Base-by-base conservation (phyloP, 2,888 invertebrate species). In the Sclerodermus sp. region DNA sequence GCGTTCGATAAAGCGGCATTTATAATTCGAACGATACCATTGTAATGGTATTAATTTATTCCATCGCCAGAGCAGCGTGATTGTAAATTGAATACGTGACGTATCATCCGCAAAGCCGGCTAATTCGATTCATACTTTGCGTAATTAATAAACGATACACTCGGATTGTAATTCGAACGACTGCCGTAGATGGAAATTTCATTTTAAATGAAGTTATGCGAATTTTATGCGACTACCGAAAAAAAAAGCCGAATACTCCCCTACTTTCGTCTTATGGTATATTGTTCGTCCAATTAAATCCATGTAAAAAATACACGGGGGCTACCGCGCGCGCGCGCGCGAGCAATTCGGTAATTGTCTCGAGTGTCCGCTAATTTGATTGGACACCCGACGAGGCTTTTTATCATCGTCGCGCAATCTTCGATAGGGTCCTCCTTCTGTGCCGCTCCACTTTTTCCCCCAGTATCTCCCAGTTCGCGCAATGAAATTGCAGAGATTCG, bases 31-130 rank as follows among this genome's bases (percentile, higher is more conserved):
- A 59, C 63, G 65, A 64, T 23, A 23, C 60, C 58, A 61, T 62
- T 65, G 68, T 68, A 63, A 63, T 64, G 60, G 60, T 62, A 66
- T 67, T 70, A 74, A 75, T 74, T 74, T 73, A 73, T 74, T 67
- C 68, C 65, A 56, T 68, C 65, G 66, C 62, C 64, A 58, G 61
- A 57, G 4, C 23, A 23, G 60, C 54, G 55, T 47, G 57, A 64
- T 62, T 62, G 65, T 73, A 71, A 75, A 74, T 75, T 68, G 66
- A 66, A 68, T 64, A 69, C 68, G 68, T 70, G 73, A 70, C 65
- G 66, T 71, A 73, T 74, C 69, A 68, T 68, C 73, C 68, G 66
- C 65, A 59, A 69, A 65, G 23, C 54, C 54, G 55, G 65, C 68
- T 76, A 73, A 76, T 73, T 70, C 68, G 65, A 71, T 62, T 53